These are phyloP conservation scores for Osmerus eperlanus DNA, from an alignment of 2,113 vertebrate genomes.

Conservation along the genomic window DNA sequence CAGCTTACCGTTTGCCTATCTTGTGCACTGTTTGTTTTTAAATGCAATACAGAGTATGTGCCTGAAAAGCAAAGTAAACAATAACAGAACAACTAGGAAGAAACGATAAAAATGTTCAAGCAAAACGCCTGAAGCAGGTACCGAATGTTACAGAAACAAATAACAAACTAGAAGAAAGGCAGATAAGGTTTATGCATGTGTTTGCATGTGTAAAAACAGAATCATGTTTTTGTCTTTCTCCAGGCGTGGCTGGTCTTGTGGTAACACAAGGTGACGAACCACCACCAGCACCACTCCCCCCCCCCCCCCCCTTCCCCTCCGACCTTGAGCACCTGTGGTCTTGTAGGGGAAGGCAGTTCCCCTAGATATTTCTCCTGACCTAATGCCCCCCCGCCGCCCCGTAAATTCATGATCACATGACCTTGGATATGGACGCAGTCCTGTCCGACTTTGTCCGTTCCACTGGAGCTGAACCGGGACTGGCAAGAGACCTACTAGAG, in stretches of 20 bases:
- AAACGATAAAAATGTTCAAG: too few species aligned
- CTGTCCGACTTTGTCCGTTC: conserved; percentile 97
- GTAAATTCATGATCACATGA: conserved; percentile 84
- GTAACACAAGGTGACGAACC: conserved; percentile 28
- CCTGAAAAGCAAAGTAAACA: too few species aligned
- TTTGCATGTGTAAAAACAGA: conserved; percentile 10
- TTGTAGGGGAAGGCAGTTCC: conserved; percentile 13
- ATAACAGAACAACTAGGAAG: too few species aligned
- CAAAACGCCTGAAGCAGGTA: too few species aligned
- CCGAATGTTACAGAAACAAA: too few species aligned
- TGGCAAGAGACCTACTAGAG: conserved; percentile 93
- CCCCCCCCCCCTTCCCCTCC: conserved; percentile 5
- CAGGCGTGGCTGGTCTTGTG: conserved; percentile 49
- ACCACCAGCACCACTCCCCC: background rate
- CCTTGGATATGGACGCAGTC: conserved; percentile 95
- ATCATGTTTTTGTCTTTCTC: conserved; percentile 12
- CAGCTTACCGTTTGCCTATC: too few species aligned
- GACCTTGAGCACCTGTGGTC: conserved; percentile 2
- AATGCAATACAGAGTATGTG: too few species aligned
- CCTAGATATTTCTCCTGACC: conserved; percentile 40
- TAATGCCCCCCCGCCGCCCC: conserved; percentile 45
- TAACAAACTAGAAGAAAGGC: too few species aligned
- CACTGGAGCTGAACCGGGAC: conserved; percentile 94
- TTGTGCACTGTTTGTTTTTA: too few species aligned
- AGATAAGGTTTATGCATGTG: background rate